Percentiles rank a stretch among this genome's conserved stretches.
phyloP scores from a whole-genome alignment of 2,888 invertebrate species.

The Nysson spinosus region DNA sequence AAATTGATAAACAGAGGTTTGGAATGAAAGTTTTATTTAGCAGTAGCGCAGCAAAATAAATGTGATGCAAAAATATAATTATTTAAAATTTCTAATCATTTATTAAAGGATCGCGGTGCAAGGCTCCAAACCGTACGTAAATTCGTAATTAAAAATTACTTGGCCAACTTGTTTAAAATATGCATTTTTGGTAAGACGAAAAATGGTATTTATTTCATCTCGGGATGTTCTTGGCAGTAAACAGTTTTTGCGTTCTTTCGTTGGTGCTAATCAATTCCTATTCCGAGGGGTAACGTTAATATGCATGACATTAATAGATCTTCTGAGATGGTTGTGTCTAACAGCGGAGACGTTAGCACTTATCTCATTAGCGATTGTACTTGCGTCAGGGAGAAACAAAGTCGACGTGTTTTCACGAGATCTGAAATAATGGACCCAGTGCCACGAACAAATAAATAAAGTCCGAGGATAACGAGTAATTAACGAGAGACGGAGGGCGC shows the following conservation, averaged over 20 bases:
- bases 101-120: too few relatives aligned
- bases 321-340: conserved; percentile 42
- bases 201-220: too few relatives aligned
- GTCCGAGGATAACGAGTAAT: conserved; percentile 52
- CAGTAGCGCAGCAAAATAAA: too few relatives aligned
- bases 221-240: too few relatives aligned
- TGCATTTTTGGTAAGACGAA: too few relatives aligned
- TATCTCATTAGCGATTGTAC: conserved; percentile 43
- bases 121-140: too few relatives aligned
- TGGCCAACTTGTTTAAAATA: too few relatives aligned
- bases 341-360: conserved; percentile 34
- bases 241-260: conserved; percentile 2
- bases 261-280: conserved; percentile 32
- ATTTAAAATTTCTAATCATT: too few relatives aligned
- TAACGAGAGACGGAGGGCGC: conserved; percentile 24
- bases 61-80: too few relatives aligned
- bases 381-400: conserved; percentile 45
- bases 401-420: conserved; percentile 47
- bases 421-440: conserved; percentile 46
- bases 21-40: too few relatives aligned
- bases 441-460: conserved; percentile 31
- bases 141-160: too few relatives aligned
- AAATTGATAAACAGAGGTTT: too few relatives aligned
- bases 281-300: neutral
- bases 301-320: conserved; percentile 5